Evolutionary conservation across 2,113 vertebrate species (phyloP).

Genomic region (Romanogobio albipinnatus): DNA sequence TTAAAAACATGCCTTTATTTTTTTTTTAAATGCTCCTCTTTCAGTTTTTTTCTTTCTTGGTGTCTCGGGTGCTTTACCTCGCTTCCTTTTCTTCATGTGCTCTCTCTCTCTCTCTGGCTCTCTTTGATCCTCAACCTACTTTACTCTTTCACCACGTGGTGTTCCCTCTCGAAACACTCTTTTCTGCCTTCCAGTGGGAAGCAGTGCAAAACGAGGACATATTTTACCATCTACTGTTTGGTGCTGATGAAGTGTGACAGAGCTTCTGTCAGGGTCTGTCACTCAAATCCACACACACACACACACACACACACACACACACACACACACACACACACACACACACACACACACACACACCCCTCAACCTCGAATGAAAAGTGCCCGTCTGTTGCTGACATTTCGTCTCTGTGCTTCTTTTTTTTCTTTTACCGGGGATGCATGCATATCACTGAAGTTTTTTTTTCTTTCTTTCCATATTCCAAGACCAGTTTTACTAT

Average conservation of each 20-base stretch:
- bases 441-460: not conserved
- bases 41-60: not conserved
- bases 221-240: constrained; percentile 2
- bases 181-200: constrained; percentile 58
- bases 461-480: not conserved
- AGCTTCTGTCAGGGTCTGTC: constrained; percentile 37
- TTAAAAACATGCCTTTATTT: not conserved
- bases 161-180: constrained; percentile 55
- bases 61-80: not conserved
- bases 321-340: not conserved
- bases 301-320: not conserved
- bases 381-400: not conserved
- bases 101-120: not conserved
- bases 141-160: constrained; percentile 62
- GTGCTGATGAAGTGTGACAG: constrained; percentile 53
- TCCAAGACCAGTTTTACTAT: not conserved
- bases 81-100: not conserved
- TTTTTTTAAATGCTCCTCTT: not conserved
- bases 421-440: not conserved
- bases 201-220: constrained; percentile 67
- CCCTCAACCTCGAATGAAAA: not conserved
- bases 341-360: not conserved
- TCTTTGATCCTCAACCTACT: constrained; percentile 77
- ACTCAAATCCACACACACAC: not conserved
- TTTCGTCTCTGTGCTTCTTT: not conserved